Evolutionary conservation across 2,888 invertebrate species (phyloP).

Genomic region (Machimus rusticus): DNA sequence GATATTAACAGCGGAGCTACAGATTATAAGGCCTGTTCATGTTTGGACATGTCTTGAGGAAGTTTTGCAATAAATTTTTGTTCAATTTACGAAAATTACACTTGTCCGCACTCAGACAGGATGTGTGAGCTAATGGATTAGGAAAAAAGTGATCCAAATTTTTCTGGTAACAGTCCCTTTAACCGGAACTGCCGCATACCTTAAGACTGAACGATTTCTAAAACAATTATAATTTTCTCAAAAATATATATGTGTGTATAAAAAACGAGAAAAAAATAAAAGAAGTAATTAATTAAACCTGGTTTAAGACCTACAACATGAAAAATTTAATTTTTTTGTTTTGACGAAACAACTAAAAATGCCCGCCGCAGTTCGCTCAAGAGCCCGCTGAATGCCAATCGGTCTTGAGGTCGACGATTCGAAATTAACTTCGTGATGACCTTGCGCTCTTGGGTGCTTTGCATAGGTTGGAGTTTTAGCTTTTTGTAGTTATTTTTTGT

Average conservation of each 20-base stretch:
- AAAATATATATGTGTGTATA: not conserved
- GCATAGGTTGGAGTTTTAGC: not conserved
- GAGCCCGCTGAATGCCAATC: not conserved
- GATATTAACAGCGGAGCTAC: not conserved
- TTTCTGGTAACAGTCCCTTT: not conserved
- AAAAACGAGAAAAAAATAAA: not conserved
- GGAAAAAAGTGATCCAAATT: not conserved
- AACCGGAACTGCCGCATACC: not conserved
- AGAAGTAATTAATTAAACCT: not conserved
- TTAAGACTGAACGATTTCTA: not conserved
- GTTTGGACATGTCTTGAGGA: slow-evolving; percentile 22
- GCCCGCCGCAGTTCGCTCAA: not conserved
- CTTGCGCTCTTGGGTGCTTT: not conserved
- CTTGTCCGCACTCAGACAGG: not conserved
- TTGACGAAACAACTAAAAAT: not conserved
- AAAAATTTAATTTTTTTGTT: not conserved
- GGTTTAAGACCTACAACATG: not conserved
- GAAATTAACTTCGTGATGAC: not conserved
- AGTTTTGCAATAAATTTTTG: not conserved
- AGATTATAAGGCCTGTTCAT: not conserved
- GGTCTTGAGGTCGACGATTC: not conserved
- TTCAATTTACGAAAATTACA: not conserved
- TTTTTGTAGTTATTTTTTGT: not conserved
- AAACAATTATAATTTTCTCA: not conserved
- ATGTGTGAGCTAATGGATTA: not conserved